Evolutionary conservation across 2,888 invertebrate species (phyloP).

Genomic region (Apotomis capreana): DNA sequence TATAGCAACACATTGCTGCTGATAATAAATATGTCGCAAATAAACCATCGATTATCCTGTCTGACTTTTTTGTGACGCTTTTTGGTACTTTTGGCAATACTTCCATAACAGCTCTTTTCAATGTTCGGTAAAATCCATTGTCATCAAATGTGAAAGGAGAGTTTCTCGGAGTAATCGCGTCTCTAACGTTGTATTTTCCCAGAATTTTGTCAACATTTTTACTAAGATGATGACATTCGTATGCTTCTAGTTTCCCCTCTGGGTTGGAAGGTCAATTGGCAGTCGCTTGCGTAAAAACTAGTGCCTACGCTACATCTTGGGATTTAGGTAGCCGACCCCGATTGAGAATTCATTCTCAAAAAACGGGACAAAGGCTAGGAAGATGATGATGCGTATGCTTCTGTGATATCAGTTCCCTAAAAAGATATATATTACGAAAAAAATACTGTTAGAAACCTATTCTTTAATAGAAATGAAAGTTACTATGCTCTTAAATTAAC

Average conservation of each 20-base stretch:
- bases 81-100: constrained; percentile 82
- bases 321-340: no score
- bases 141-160: constrained; percentile 89
- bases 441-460: not conserved
- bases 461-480: not conserved
- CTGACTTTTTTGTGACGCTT: constrained; percentile 50
- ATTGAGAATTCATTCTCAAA: no score
- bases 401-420: constrained; percentile 86
- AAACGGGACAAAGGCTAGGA: no score
- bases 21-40: constrained; percentile 63
- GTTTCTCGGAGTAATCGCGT: constrained; percentile 85
- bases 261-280: no score
- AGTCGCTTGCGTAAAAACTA: no score
- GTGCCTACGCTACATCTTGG: no score
- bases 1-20: constrained; percentile 62
- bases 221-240: constrained; percentile 82
- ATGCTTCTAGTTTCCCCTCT: no score
- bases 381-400: no score
- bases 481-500: constrained; percentile 10
- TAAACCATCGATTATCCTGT: constrained; percentile 68
- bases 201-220: constrained; percentile 83
- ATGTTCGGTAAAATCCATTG: constrained; percentile 88
- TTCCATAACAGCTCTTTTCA: constrained; percentile 83
- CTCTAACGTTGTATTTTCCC: constrained; percentile 85
- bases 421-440: constrained; percentile 47